Base-by-base conservation (phyloP, 2,888 invertebrate species). In the Limnephilus rhombicus region DNA sequence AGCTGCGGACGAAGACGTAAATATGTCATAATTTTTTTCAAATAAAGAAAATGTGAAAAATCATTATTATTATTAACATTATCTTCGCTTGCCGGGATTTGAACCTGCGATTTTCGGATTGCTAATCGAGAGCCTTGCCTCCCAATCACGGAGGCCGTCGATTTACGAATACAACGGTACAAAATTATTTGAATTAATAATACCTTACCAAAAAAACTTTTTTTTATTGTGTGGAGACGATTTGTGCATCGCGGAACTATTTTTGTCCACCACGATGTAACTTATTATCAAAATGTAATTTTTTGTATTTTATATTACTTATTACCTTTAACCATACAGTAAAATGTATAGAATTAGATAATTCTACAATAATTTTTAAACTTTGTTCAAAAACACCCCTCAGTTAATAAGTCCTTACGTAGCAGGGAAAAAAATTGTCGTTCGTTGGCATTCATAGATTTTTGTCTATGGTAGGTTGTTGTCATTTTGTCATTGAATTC, bases 401-500 rank as follows among this genome's bases (percentile, higher is more conserved):
- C 18, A 24, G 24, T 18, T 18, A 68, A n/a, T 68, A 24, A 24
- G 24, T 24, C 5, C 24, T 24, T 68, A 68, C 68, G 68, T 9
- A 24, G 68, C 68, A 68, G 18, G 18, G 7, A 24, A 24, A 68
- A 68, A 68, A 68, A 68, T 68, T 68, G 15, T 53, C 18, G 9
- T 9, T 68, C 9, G 68, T n/a, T n/a, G 3, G 68, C 68, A 68
- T 68, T 68, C 68, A 68, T 68, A 68, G 68, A 68, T n/a, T 24
- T 83, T 83, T 83, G 37, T 83, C 83, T 83, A 37, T 83, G 83
- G 83, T 37, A 37, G 34, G 37, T 83, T 83, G 83, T 83, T 83
- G 83, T 83, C 83, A 85, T 85, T 53, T 85, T 85, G 85, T 85
- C 85, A 86, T 86, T 41, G 49, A 86, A 86, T 86, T 83, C 86